Percentiles rank a stretch among this genome's conserved stretches.
Evolutionary conservation across 1,140 invertebrate species (phyloP).

Genomic region (Drosophila watanabei): DNA sequence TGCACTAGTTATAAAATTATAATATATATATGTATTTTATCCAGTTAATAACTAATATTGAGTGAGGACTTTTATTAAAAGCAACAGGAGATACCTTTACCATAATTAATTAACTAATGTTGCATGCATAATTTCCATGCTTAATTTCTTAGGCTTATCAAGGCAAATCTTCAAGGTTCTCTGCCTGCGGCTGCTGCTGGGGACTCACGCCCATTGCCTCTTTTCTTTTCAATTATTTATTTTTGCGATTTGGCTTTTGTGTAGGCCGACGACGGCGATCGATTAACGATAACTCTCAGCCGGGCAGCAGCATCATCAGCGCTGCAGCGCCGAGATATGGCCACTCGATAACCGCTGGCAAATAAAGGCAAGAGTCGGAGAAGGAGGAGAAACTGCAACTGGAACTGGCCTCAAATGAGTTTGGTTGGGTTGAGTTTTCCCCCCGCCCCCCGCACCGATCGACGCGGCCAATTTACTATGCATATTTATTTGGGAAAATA

Average conservation of each 20-base stretch:
- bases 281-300: constrained; percentile 72
- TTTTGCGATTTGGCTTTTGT: constrained; percentile 42
- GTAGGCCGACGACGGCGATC: constrained; percentile 58
- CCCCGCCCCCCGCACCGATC: constrained; percentile 1
- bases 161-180: constrained; percentile 14
- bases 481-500: constrained; percentile 84
- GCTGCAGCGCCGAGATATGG: constrained; percentile 56
- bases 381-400: constrained; percentile 17
- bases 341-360: constrained; percentile 62
- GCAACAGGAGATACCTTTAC: no score
- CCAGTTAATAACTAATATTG: not conserved
- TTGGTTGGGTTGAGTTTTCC: constrained; percentile 17
- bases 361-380: constrained; percentile 8
- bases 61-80: not conserved
- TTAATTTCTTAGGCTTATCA: constrained; percentile 13
- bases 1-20: no score
- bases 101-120: constrained; percentile 1
- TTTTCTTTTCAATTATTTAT: constrained; percentile 54
- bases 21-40: no score
- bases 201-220: constrained; percentile 18
- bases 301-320: constrained; percentile 29
- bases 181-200: not conserved
- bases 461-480: constrained; percentile 71
- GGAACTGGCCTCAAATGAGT: constrained; percentile 61
- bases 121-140: constrained; percentile 6